Evolutionary conservation across 92 coral and sea anemone species (phyloP).

Genomic region (Bergia sp.): DNA sequence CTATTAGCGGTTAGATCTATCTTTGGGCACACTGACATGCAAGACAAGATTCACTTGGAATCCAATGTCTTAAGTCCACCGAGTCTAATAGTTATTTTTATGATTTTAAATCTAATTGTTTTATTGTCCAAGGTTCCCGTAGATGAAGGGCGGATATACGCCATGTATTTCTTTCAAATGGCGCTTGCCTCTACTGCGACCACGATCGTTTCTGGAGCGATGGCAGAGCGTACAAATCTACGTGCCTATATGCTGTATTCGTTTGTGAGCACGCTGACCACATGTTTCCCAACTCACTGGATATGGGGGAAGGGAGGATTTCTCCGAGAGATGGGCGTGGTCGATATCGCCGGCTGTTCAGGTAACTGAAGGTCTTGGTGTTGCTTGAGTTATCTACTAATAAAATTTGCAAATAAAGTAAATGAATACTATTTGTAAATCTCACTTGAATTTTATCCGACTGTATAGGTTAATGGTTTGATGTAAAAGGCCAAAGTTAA

Average conservation of each 20-base stretch:
- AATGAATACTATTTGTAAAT: too few relatives aligned
- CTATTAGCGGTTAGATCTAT: too few relatives aligned
- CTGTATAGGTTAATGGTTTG: too few relatives aligned
- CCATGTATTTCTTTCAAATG: constrained; percentile 75
- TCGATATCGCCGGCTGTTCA: constrained; percentile 75
- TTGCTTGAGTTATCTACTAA: too few relatives aligned
- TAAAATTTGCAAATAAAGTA: too few relatives aligned
- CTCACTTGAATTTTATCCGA: too few relatives aligned
- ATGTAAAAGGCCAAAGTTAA: too few relatives aligned
- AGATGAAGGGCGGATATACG: constrained; percentile 51
- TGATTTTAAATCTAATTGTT: not conserved
- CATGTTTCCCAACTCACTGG: constrained; percentile 83
- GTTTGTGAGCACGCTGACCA: constrained; percentile 70
- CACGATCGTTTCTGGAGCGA: not conserved
- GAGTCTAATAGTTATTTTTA: not conserved
- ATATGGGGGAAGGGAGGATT: constrained; percentile 72
- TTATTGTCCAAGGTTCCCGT: constrained; percentile 31
- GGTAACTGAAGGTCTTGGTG: constrained; percentile 12
- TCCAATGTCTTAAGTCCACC: too few relatives aligned
- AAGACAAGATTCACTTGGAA: too few relatives aligned
- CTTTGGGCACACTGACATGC: too few relatives aligned
- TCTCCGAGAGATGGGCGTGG: constrained; percentile 69
- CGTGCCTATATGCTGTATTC: constrained; percentile 57
- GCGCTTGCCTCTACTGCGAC: constrained; percentile 78
- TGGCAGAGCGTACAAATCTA: not conserved